A percentile compares a stretch with the other conserved stretches of the same genome.
These are phyloP conservation scores for Notechis scutatus DNA, from an alignment of 2,113 vertebrate species.

Conservation along the genomic window DNA sequence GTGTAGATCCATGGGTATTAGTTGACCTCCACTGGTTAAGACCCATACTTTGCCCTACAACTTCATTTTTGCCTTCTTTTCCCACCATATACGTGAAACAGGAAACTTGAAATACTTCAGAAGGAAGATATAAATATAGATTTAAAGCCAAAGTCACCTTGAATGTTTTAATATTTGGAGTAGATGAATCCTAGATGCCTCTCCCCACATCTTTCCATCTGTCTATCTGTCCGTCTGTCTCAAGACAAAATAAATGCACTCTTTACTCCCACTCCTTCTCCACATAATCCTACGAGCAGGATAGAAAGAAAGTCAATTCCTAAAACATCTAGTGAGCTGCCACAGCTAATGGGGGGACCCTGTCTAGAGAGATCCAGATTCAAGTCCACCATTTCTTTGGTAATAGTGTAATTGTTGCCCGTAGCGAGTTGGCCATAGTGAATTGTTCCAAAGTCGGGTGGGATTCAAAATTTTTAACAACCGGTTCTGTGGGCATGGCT, in stretches of 20 bases:
- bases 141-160: not conserved
- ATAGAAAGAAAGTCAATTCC: not conserved
- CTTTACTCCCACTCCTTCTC: not conserved
- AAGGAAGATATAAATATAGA: not conserved
- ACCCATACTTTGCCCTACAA: not conserved
- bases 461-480: no score
- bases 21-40: not conserved
- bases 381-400: no score
- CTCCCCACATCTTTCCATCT: not conserved
- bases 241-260: not conserved
- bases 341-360: not conserved
- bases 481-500: no score
- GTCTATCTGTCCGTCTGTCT: not conserved
- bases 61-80: not conserved
- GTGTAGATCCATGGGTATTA: not conserved
- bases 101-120: not conserved
- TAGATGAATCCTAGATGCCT: not conserved
- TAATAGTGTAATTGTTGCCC: no score
- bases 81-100: no score
- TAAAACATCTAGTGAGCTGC: not conserved
- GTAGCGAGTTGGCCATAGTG: no score
- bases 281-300: not conserved
- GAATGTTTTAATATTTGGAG: not conserved
- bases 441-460: no score
- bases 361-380: no score